Percentiles rank a stretch among this genome's conserved stretches.
Conservation (phyloP, 2,113 vertebrate species). For the Paralichthys olivaceus region DNA sequence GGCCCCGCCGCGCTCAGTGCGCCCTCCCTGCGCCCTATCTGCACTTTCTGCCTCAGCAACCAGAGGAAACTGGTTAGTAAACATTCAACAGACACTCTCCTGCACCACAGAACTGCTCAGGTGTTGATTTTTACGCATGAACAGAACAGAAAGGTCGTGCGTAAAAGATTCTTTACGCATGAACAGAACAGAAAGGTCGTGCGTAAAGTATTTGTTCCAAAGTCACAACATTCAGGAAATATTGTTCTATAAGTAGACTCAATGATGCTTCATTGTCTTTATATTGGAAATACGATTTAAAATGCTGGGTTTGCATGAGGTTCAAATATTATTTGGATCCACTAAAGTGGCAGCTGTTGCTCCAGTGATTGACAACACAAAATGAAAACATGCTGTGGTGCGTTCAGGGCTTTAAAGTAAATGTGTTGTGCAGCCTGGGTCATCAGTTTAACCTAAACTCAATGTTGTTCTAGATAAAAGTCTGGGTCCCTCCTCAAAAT, state of each 20-base stretch:
- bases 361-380: conserved; percentile 30
- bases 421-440: background rate
- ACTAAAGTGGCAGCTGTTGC: conserved; percentile 59
- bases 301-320: background rate
- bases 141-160: too few relatives aligned
- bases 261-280: background rate
- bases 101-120: background rate
- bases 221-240: background rate
- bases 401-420: conserved; percentile 1
- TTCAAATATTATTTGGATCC: background rate
- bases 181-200: background rate
- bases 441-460: background rate
- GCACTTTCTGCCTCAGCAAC: conserved; percentile 92
- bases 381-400: conserved; percentile 10
- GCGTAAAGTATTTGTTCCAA: background rate
- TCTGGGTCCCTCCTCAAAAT: too few relatives aligned
- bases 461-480: background rate
- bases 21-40: conserved; percentile 85
- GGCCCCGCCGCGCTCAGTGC: conserved; percentile 55
- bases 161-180: background rate
- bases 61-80: conserved; percentile 88
- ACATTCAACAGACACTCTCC: background rate
- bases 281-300: background rate
- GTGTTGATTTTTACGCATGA: background rate
- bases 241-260: background rate